Percentiles rank a stretch among this genome's conserved stretches.
Evolutionary conservation across 1,140 invertebrate species (phyloP).

Genomic region (Drosophila ercepeae): DNA sequence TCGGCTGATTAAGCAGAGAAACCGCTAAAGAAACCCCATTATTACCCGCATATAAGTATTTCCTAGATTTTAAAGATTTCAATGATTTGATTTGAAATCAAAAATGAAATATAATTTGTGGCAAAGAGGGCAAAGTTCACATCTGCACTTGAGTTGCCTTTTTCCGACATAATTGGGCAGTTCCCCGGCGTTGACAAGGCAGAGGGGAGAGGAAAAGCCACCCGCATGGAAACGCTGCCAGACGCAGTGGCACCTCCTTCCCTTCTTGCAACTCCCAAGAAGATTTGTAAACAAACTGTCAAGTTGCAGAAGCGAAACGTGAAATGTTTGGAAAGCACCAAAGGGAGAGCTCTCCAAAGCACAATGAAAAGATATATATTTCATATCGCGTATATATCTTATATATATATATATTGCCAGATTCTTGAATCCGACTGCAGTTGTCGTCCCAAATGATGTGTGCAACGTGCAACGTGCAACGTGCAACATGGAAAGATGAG

Average conservation of each 20-base stretch:
- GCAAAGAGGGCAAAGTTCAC: constrained; percentile 6
- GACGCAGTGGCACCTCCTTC: constrained; percentile 41
- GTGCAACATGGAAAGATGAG: constrained; percentile 31
- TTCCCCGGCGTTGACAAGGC: constrained; percentile 40
- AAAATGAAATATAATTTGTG: constrained; percentile 16
- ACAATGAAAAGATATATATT: constrained; percentile 23
- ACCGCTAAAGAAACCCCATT: neutral
- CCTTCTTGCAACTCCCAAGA: neutral
- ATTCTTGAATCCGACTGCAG: constrained; percentile 44
- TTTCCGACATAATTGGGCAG: constrained; percentile 62
- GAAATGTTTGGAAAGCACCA: constrained; percentile 47
- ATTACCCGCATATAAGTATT: neutral
- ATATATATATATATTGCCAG: constrained; percentile 18
- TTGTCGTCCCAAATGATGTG: constrained; percentile 38
- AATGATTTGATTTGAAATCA: constrained; percentile 46
- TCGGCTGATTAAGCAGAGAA: constrained; percentile 2
- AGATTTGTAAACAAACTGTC: constrained; percentile 74
- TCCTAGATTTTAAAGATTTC: constrained; percentile 28
- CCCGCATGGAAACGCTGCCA: constrained; percentile 42
- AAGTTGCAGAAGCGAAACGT: constrained; percentile 37
- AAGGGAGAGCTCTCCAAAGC: too few relatives aligned
- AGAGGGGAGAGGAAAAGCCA: neutral
- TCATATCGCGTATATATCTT: neutral
- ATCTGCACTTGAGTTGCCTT: constrained; percentile 56
- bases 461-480: constrained; percentile 33